Base-by-base conservation (phyloP, 2,888 invertebrate species). In the Aphrophora alni region DNA sequence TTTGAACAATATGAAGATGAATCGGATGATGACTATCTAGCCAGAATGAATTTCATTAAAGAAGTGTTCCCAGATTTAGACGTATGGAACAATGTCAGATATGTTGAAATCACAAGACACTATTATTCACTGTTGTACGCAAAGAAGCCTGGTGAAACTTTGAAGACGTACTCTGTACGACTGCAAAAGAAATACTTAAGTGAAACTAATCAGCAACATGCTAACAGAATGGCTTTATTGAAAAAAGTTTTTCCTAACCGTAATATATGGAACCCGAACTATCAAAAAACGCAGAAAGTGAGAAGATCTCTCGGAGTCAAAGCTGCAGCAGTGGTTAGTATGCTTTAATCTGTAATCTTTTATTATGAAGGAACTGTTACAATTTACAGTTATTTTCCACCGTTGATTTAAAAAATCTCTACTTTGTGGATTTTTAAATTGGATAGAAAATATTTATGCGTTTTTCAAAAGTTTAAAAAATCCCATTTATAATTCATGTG, bases 31-130 rank as follows among this genome's bases (percentile, higher is more conserved):
- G 70, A 72, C 12, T 78, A 78, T 26, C 73, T 78, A 8, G 59
- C 44, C n/a, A 72, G 78, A 24, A 78, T 78, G 26, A 28, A 27
- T 10, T 72, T 78, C 8, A 59, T 78, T 33, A 51, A 78, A 26
- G 27, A 44, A 0, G 27, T 78, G 10, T 73, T 78, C 33, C 59
- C 78, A 0, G 24, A 59, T 0, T 27, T 78, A n/a, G 73, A 78
- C 27, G 59, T 78, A 3, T 78, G 78, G 78, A 73, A 51, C 14
- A 78, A 78, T 59, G 28, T 28, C 1, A 73, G 59, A 25, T 78
- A 73, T 27, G 17, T 33, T 21, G 59, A 73, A 24, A 73, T 59
- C 51, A 78, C 78, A 3, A 24, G 27, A 10, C 72, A 78, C 33
- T 78, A 78, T 33, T 78, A 59, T 59, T 1, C 28, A 8, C 33